These are phyloP conservation scores for Drosophila neutralis DNA, from an alignment of 2,888 invertebrate species.

Conservation along the genomic window DNA sequence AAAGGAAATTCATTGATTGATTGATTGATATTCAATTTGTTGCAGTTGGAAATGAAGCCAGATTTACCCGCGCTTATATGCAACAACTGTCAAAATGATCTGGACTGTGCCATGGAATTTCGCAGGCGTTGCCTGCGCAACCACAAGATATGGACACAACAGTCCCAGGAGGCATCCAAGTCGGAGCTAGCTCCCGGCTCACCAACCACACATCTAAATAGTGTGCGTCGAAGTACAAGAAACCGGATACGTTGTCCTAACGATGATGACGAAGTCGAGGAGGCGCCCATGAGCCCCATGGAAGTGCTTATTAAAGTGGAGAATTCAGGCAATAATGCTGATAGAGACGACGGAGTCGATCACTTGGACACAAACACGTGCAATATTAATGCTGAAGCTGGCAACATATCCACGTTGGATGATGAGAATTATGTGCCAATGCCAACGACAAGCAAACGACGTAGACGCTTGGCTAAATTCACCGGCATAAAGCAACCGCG, in stretches of 20 bases:
- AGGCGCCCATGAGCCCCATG: slow-evolving; percentile 34
- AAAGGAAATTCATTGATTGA: background rate
- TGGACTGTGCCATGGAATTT: slow-evolving; percentile 58
- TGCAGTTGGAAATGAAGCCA: slow-evolving; percentile 42
- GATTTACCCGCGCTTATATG: slow-evolving; percentile 64
- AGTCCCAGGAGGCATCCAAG: slow-evolving; percentile 2
- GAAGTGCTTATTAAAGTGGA: slow-evolving; percentile 62
- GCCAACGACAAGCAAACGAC: slow-evolving; percentile 17
- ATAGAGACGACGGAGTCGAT: slow-evolving; percentile 51
- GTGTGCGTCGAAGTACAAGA: slow-evolving; percentile 54
- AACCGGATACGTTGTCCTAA: slow-evolving; percentile 1
- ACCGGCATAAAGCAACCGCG: slow-evolving; percentile 23
- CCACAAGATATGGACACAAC: slow-evolving; percentile 57
- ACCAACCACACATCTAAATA: background rate
- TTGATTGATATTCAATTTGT: background rate
- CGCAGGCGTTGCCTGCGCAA: slow-evolving; percentile 64
- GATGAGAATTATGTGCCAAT: slow-evolving; percentile 4
- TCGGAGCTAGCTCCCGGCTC: background rate
- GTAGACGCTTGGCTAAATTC: slow-evolving; percentile 13
- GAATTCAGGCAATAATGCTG: slow-evolving; percentile 15
- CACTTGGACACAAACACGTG: slow-evolving; percentile 50
- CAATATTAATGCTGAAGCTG: slow-evolving; percentile 16
- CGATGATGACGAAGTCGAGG: slow-evolving; percentile 1
- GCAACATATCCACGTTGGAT: slow-evolving; percentile 7
- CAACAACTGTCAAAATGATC: slow-evolving; percentile 48